Percentiles rank a stretch among this genome's conserved stretches.
phyloP scores from a whole-genome alignment of 23 tunicate genomes.

The Clavelina lepadiformis region DNA sequence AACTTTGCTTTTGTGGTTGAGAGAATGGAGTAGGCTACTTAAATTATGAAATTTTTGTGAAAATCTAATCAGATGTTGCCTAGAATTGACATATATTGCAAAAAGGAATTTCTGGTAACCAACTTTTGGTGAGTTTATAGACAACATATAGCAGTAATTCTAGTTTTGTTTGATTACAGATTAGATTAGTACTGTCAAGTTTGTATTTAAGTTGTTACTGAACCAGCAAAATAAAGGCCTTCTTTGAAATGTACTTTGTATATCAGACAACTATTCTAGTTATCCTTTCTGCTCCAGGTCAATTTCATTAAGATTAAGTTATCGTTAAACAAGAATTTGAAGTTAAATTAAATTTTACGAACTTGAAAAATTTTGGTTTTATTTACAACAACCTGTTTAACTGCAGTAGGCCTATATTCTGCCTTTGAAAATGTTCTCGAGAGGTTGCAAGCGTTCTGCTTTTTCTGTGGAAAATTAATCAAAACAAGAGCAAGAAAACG shows the following conservation, averaged over 20 bases:
- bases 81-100: too few species aligned
- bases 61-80: too few species aligned
- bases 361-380: slow-evolving; percentile 4
- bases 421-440: slow-evolving; percentile 1
- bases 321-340: slow-evolving; percentile 7
- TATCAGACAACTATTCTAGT: slow-evolving; percentile 3
- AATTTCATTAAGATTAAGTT: slow-evolving; percentile 10
- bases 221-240: slow-evolving; percentile 3
- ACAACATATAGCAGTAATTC: slow-evolving; percentile 6
- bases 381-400: neutral
- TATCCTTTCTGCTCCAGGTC: slow-evolving; percentile 5
- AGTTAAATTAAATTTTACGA: slow-evolving; percentile 4
- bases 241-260: slow-evolving; percentile 1
- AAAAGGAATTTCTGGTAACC: slow-evolving; percentile 9
- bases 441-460: slow-evolving; percentile 13
- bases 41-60: too few species aligned
- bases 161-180: slow-evolving; percentile 3
- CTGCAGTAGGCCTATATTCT: neutral
- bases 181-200: slow-evolving; percentile 13
- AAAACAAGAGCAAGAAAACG: slow-evolving; percentile 7
- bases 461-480: slow-evolving; percentile 4
- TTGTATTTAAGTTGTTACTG: slow-evolving; percentile 11
- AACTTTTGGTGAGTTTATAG: slow-evolving; percentile 2
- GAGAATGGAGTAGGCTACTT: too few species aligned
- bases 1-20: too few species aligned